Conservation (phyloP, 2,113 vertebrate genomes). For the Notothenia rossii region DNA sequence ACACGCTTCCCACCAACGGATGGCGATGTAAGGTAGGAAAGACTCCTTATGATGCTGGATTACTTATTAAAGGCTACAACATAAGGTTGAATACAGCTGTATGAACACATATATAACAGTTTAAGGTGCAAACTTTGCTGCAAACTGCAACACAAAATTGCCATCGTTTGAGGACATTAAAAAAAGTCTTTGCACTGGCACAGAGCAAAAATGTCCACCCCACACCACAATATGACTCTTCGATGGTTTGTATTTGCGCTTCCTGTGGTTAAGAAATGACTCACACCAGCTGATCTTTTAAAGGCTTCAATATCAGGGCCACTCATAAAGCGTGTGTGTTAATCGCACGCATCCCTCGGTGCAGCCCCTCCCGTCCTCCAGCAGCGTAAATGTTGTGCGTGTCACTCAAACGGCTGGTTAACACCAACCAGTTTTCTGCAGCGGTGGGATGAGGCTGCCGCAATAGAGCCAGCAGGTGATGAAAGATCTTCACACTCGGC, state of each 20-base stretch:
- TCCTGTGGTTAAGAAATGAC: constrained; percentile 60
- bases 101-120: neutral
- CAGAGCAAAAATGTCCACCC: constrained; percentile 15
- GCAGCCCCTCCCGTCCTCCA: neutral
- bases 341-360: neutral
- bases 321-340: constrained; percentile 18
- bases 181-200: neutral
- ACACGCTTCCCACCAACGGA: constrained; percentile 96
- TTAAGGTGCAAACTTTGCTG: neutral
- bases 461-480: constrained; percentile 43
- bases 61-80: neutral
- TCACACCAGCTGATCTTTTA: constrained; percentile 45
- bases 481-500: constrained; percentile 45
- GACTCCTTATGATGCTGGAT: neutral
- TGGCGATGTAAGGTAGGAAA: constrained; percentile 97
- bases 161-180: neutral
- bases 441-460: neutral
- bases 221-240: constrained; percentile 30
- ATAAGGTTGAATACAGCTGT: neutral
- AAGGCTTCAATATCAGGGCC: constrained; percentile 38
- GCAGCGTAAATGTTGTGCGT: constrained; percentile 15
- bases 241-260: constrained; percentile 35
- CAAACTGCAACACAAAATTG: neutral
- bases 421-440: constrained; percentile 22
- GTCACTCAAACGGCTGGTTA: constrained; percentile 42